Base-by-base conservation (phyloP, 2,797 vertebrate species). In the Tragopan temminckii region DNA sequence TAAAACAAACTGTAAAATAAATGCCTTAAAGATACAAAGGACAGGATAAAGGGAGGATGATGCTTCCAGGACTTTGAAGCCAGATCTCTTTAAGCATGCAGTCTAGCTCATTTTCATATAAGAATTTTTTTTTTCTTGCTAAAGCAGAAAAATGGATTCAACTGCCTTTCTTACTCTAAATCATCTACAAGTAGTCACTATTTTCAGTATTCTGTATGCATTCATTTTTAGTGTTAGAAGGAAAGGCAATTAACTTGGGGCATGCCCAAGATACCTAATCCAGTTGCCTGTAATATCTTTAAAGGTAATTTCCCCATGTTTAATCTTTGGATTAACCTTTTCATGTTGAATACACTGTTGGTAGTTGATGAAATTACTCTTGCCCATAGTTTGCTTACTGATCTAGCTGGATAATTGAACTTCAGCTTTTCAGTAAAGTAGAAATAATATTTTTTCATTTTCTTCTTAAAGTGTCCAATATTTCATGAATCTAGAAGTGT, bases 161-260 rank as follows among this genome's bases (percentile, higher is more conserved):
- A 16, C 42, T 88, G 33, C 55, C 19, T 89, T 80, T 68, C 64
- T 13, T 75, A 55, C 17, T 48, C 38, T 69, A 66, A 88, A 57
- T 58, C 23, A 75, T 53, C 59, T 66, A 62, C 13, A 89, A 80
- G 76, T 72, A 66, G 5, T 72, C 74, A 55, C 48, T 6, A 5
- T 42, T 87, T 68, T 80, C 50, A 33, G 15, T 90, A 43, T 88
- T 80, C 48, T 50, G 13, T 64, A 9, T 4, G 3, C 53, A 52
- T 55, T 89, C 38, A 11, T 50, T 68, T 85, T 69, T 69, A 50
- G 58, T 80, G 63, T 82, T 85, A 80, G 72, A 92, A 85, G 76
- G 53, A 77, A 80, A 71, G 53, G n/a, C 68, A 82, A 0, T 87
- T 90, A 87, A 63, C 35, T 31, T 80, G 62, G 42, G 45, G 50